Percentiles rank a stretch among this genome's conserved stretches.
Conservation (phyloP, 1,140 invertebrate species). For the Ladona fulva region DNA sequence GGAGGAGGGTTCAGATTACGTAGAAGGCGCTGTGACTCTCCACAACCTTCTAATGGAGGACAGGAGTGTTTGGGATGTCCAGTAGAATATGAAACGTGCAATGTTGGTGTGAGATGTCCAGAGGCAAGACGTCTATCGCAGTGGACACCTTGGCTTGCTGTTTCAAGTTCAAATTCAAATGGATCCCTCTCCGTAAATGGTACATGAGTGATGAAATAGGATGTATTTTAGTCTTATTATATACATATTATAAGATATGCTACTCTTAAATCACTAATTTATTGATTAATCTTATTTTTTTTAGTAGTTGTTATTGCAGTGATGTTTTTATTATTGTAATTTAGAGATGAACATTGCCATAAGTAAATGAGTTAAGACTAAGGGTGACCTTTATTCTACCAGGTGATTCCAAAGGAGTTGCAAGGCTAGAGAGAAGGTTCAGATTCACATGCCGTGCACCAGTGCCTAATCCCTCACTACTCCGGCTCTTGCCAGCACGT, state of each 20-base stretch:
- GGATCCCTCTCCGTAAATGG: slow-evolving; percentile 14
- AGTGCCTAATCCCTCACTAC: slow-evolving; percentile 49
- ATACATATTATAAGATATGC: too few species aligned
- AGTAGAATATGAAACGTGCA: slow-evolving; percentile 30
- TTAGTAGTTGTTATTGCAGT: too few species aligned
- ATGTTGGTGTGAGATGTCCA: slow-evolving; percentile 39
- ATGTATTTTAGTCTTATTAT: too few species aligned
- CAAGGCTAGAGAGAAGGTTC: slow-evolving; percentile 57
- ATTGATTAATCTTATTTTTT: too few species aligned
- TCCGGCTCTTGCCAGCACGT: slow-evolving; percentile 55
- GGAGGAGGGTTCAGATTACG: slow-evolving; percentile 41
- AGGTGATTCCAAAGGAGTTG: slow-evolving; percentile 34
- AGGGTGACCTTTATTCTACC: too few species aligned
- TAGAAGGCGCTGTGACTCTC: slow-evolving; percentile 52
- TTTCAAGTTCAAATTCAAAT: slow-evolving; percentile 13
- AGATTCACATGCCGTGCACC: slow-evolving; percentile 69
- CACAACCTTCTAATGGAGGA: slow-evolving; percentile 48
- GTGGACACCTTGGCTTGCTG: slow-evolving; percentile 69
- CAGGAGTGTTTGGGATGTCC: slow-evolving; percentile 57
- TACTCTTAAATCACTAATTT: too few species aligned
- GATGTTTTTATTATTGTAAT: too few species aligned
- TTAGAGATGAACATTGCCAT: too few species aligned
- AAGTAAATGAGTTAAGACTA: too few species aligned
- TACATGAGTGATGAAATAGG: slow-evolving; percentile 27
- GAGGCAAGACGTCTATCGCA: slow-evolving; percentile 53